Evolutionary conservation across 2,888 invertebrate genomes (phyloP).

Genomic region (Lathronympha strigana): DNA sequence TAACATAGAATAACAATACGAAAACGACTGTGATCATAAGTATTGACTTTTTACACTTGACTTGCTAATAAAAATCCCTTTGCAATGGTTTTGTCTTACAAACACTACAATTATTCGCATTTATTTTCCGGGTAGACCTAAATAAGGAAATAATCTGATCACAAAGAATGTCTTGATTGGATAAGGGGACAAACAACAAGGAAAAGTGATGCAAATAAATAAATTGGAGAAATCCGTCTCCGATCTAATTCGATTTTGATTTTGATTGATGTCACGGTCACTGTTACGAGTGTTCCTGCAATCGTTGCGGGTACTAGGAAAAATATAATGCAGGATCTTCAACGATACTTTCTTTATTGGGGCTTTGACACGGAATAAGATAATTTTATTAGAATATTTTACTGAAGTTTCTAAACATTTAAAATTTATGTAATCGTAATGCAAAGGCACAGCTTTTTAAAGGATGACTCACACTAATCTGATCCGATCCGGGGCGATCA

Average conservation of each 20-base stretch:
- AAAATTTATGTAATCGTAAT: no score
- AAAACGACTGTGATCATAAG: neutral
- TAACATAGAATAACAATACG: neutral
- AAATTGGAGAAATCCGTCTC: conserved; percentile 23
- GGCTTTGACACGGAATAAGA: no score
- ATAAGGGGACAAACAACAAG: conserved; percentile 18
- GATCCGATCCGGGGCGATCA: no score
- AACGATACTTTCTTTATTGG: neutral
- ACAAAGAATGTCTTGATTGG: conserved; percentile 27
- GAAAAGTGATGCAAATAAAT: conserved; percentile 25
- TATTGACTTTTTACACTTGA: neutral
- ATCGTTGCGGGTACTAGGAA: neutral
- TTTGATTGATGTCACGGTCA: conserved; percentile 23
- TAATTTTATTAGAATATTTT: no score
- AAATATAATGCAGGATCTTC: neutral
- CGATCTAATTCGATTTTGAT: conserved; percentile 27
- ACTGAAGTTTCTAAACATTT: no score
- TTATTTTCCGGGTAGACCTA: conserved; percentile 16
- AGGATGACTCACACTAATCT: no score
- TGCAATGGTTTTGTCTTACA: neutral
- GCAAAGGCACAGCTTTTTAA: no score
- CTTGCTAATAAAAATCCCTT: neutral
- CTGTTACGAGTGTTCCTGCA: neutral
- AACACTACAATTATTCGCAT: conserved; percentile 7
- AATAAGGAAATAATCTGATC: conserved; percentile 24